Evolutionary conservation across 2,797 vertebrate genomes (phyloP), one percentile per base, ranked within the genome.

Genomic region (Todus mexicanus): DNA sequence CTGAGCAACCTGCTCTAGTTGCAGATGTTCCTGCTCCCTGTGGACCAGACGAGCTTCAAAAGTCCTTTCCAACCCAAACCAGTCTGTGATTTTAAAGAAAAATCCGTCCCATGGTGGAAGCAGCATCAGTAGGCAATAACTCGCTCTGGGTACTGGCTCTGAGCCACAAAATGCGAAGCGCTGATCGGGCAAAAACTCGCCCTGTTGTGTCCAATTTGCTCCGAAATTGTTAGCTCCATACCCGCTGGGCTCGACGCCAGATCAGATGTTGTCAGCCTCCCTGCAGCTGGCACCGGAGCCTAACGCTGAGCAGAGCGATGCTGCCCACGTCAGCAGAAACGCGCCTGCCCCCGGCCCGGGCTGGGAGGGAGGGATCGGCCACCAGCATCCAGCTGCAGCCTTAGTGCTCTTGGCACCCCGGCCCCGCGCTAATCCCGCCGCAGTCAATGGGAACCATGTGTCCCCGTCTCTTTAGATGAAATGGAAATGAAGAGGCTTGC

Each of bases 71-170:
- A 12, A 33, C n/a, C n/a, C 53, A 56, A 33, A 13, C 12, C 53
- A n/a, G 31, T 22, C 14, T 25, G 22, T 23, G 33, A 35, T 25
- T 59, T 22, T 35, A 59, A 59, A 11, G 25, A 60, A 40, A 33
- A 61, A 56, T 5, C 13, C 35, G 13, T 8, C 53, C 43, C 1
- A 0, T 2, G 38, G 35, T 2, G 42, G 42, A 54, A 40, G 40
- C 26, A 33, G 72, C 2, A 1, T 6, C n/a, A 4, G 37, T 2
- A 0, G 48, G 53, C 70, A 51, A 4, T 4, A 43, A 10, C 45
- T 50, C 2, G 1, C 13, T 40, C 38, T 12, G 69, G 74, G 57
- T 0, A 2, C 11, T 5, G 7, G 8, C 4, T 19, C 16, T 4
- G 68, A 84, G 87, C 77, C 66, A 6, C 3, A 2, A 37, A 33